Percentiles rank a stretch among this genome's conserved stretches.
Conservation (phyloP, 2,888 invertebrate species). For the Diploptera punctata region DNA sequence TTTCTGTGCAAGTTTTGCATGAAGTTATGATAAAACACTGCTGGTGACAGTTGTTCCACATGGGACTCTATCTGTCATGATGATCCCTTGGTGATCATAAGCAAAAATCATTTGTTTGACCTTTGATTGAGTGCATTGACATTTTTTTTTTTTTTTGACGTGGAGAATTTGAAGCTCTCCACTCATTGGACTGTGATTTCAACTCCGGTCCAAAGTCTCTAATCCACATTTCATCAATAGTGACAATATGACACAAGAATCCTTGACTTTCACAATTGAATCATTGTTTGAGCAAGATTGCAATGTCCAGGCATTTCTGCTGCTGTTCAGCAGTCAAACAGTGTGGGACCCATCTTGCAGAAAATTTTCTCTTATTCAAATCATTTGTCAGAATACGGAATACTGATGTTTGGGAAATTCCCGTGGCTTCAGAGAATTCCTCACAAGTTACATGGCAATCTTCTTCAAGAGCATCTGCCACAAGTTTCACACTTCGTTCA, state of each 20-base stretch:
- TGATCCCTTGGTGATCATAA: too few relatives aligned
- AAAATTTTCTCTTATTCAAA: background rate
- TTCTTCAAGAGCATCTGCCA: constrained; percentile 1
- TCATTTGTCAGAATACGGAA: constrained; percentile 1
- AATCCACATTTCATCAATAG: background rate
- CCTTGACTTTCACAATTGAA: constrained; percentile 5
- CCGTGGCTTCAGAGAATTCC: background rate
- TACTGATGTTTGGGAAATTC: background rate
- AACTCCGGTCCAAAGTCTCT: constrained; percentile 4
- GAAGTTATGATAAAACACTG: background rate
- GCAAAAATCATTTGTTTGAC: background rate
- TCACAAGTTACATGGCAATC: background rate
- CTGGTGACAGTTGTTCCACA: background rate
- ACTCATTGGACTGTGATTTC: constrained; percentile 13
- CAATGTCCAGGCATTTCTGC: background rate
- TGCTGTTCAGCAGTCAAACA: constrained; percentile 9
- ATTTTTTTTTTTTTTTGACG: too few relatives aligned
- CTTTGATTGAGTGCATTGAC: background rate
- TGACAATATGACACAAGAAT: background rate
- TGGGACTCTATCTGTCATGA: too few relatives aligned
- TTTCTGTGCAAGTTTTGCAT: too few relatives aligned
- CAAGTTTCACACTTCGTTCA: constrained; percentile 8
- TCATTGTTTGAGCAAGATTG: constrained; percentile 16
- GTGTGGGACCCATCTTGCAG: background rate
- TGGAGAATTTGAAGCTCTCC: too few relatives aligned